Evolutionary conservation across 1,140 invertebrate genomes (phyloP).

Genomic region (Magallana ariakensis): DNA sequence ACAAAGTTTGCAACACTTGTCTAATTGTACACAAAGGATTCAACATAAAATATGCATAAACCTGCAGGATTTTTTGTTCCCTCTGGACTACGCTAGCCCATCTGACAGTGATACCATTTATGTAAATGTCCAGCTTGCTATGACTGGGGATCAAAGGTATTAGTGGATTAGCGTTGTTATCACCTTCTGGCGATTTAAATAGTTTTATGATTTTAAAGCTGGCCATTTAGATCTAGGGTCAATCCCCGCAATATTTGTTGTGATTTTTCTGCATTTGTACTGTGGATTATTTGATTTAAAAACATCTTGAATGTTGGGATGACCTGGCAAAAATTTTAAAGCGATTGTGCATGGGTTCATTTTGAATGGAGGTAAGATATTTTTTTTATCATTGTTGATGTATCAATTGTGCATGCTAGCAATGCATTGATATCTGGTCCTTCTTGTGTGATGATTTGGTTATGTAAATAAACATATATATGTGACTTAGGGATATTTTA

Average conservation of each 20-base stretch:
- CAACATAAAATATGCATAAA: background rate
- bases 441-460: too few species aligned
- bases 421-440: too few species aligned
- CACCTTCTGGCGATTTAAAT: conserved; percentile 22
- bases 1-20: background rate
- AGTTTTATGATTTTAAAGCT: conserved; percentile 26
- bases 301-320: background rate
- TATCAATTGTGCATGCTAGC: too few species aligned
- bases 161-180: background rate
- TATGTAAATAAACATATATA: too few species aligned
- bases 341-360: background rate
- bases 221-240: conserved; percentile 8
- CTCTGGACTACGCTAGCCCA: background rate
- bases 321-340: background rate
- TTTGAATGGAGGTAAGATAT: background rate
- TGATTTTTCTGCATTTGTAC: conserved; percentile 1
- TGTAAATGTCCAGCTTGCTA: background rate
- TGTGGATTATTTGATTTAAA: conserved; percentile 4
- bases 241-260: conserved; percentile 23
- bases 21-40: background rate
- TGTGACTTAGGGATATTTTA: too few species aligned
- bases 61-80: background rate
- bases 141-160: conserved; percentile 29
- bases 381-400: background rate
- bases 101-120: conserved; percentile 10